Evolutionary conservation across 2,113 vertebrate species (phyloP).

Genomic region (Pygoscelis adeliae): DNA sequence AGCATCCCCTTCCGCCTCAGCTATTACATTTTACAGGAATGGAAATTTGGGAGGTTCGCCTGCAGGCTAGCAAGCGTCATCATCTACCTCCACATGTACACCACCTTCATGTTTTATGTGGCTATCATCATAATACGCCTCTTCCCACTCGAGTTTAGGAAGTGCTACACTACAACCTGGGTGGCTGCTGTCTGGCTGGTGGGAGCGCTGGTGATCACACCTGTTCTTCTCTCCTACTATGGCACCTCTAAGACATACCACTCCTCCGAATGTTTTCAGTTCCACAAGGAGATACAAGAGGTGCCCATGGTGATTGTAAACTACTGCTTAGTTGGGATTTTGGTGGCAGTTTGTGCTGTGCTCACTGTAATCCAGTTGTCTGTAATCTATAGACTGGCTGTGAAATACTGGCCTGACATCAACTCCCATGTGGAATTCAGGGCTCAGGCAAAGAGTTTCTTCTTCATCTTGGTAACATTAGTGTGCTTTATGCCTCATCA

Average conservation of each 20-base stretch:
- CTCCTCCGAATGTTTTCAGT: constrained; percentile 58
- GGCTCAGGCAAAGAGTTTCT: constrained; percentile 71
- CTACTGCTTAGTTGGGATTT: constrained; percentile 23
- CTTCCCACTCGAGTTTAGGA: constrained; percentile 14
- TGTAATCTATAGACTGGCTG: constrained; percentile 23
- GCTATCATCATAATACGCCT: constrained; percentile 38
- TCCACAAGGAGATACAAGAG: constrained; percentile 47
- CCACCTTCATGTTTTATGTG: constrained; percentile 55
- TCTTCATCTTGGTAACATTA: constrained; percentile 65
- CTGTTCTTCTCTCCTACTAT: constrained; percentile 35
- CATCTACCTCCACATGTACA: constrained; percentile 70
- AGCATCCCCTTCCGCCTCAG: constrained; percentile 71
- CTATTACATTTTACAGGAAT: constrained; percentile 54
- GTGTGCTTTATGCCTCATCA: constrained; percentile 73
- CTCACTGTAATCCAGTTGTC: constrained; percentile 45
- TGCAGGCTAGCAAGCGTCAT: constrained; percentile 42
- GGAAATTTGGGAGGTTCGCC: constrained; percentile 43
- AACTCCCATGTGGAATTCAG: constrained; percentile 61
- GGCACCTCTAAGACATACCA: not conserved
- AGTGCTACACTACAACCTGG: not conserved
- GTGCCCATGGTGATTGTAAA: not conserved
- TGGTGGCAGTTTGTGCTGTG: not conserved
- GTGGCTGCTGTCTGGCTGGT: constrained; percentile 53
- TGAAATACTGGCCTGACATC: constrained; percentile 52
- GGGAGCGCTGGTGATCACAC: constrained; percentile 6